These are phyloP conservation scores for Mormoops blainvillei DNA, from an alignment of 2,113 vertebrate genomes.

Conservation along the genomic window DNA sequence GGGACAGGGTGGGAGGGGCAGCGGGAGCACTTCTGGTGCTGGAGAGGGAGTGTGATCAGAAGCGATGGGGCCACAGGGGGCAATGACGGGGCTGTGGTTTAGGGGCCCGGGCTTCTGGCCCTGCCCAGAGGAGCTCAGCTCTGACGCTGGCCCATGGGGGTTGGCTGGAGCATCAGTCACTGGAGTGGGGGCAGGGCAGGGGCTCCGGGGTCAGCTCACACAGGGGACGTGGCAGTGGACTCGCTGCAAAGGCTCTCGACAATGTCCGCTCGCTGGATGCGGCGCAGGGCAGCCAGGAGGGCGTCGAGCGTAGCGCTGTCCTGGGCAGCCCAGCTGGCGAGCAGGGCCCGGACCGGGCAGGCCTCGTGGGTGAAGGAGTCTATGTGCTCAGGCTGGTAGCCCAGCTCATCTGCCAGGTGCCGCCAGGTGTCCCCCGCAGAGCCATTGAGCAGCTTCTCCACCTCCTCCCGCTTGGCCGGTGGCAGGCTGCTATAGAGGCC, in stretches of 20 bases:
- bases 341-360: slow-evolving; percentile 86
- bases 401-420: slow-evolving; percentile 90
- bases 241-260: slow-evolving; percentile 89
- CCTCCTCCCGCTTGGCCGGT: slow-evolving; percentile 89
- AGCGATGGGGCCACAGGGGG: neutral
- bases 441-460: slow-evolving; percentile 91
- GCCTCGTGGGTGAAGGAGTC: slow-evolving; percentile 89
- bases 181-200: slow-evolving; percentile 54
- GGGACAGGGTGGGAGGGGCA: neutral
- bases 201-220: slow-evolving; percentile 80
- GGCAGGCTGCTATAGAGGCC: slow-evolving; percentile 85
- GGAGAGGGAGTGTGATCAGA: neutral
- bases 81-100: neutral
- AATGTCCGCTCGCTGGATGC: slow-evolving; percentile 92
- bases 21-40: neutral
- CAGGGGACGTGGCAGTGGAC: slow-evolving; percentile 92
- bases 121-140: slow-evolving; percentile 32
- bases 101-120: neutral
- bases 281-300: slow-evolving; percentile 89
- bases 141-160: neutral
- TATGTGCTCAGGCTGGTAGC: slow-evolving; percentile 92
- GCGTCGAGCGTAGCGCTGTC: slow-evolving; percentile 91
- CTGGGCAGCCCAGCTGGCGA: slow-evolving; percentile 90
- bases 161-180: slow-evolving; percentile 18
- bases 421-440: slow-evolving; percentile 90